Evolutionary conservation across 2,113 vertebrate species (phyloP).

Genomic region (Promerops cafer): DNA sequence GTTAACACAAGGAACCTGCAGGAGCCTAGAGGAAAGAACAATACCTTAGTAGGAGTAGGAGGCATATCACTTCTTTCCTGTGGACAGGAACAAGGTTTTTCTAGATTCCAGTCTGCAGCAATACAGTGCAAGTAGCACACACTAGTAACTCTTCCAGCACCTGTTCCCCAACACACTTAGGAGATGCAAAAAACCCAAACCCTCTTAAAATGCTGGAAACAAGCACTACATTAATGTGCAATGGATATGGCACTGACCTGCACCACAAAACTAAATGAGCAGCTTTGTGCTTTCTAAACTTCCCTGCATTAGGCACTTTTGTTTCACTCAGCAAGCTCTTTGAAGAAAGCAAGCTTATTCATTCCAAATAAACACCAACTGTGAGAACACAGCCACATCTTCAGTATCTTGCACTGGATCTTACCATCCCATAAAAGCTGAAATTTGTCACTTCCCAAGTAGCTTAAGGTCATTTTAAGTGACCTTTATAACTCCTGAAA

Average conservation of each 20-base stretch:
- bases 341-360: neutral
- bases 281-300: neutral
- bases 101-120: neutral
- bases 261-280: neutral
- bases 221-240: neutral
- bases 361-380: neutral
- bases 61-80: neutral
- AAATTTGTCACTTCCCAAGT: neutral
- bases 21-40: slow-evolving; percentile 66
- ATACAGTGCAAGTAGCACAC: neutral
- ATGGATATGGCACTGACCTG: neutral
- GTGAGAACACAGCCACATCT: neutral
- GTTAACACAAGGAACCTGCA: slow-evolving; percentile 71
- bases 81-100: neutral
- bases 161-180: neutral
- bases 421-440: neutral
- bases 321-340: neutral
- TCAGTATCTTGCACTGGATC: neutral
- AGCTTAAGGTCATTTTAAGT: neutral
- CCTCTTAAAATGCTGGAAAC: neutral
- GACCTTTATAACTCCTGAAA: neutral
- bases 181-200: neutral
- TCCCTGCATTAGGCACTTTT: neutral
- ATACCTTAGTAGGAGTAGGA: neutral
- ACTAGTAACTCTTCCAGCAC: neutral